A percentile compares a stretch with the other conserved stretches of the same genome.
These are phyloP conservation scores for Dilophus febrilis DNA, from an alignment of 2,888 invertebrate genomes.

Conservation along the genomic window DNA sequence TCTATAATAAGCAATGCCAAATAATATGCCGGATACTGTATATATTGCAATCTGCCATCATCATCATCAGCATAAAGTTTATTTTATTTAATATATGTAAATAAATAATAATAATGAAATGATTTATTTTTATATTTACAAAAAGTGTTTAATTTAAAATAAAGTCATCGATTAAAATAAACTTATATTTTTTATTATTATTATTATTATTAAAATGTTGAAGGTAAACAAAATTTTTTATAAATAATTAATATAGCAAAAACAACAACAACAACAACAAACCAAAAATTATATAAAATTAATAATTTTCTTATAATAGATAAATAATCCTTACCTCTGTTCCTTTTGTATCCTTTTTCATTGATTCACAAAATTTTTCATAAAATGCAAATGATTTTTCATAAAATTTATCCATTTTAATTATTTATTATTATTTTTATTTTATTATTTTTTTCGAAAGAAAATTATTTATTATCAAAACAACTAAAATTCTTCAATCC, in stretches of 20 bases:
- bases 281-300: neutral
- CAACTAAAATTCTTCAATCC: too few relatives aligned
- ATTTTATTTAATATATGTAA: constrained; percentile 13
- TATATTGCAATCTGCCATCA: constrained; percentile 35
- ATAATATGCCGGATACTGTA: constrained; percentile 37
- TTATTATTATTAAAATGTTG: too few relatives aligned
- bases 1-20: constrained; percentile 38
- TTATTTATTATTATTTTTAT: too few relatives aligned
- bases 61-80: constrained; percentile 20
- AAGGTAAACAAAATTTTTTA: too few relatives aligned
- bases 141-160: neutral
- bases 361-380: constrained; percentile 3
- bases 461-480: too few relatives aligned
- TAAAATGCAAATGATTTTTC: too few relatives aligned
- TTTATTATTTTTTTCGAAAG: too few relatives aligned
- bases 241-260: too few relatives aligned
- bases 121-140: neutral
- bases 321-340: constrained; percentile 1
- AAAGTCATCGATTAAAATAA: too few relatives aligned
- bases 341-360: constrained; percentile 5
- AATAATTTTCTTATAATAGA: neutral
- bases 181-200: neutral
- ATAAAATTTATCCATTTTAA: too few relatives aligned
- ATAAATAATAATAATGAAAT: constrained; percentile 3
- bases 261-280: too few relatives aligned